These are phyloP conservation scores for Scaptomyza cyrtandrae DNA, from an alignment of 2,888 invertebrate species.

Conservation along the genomic window DNA sequence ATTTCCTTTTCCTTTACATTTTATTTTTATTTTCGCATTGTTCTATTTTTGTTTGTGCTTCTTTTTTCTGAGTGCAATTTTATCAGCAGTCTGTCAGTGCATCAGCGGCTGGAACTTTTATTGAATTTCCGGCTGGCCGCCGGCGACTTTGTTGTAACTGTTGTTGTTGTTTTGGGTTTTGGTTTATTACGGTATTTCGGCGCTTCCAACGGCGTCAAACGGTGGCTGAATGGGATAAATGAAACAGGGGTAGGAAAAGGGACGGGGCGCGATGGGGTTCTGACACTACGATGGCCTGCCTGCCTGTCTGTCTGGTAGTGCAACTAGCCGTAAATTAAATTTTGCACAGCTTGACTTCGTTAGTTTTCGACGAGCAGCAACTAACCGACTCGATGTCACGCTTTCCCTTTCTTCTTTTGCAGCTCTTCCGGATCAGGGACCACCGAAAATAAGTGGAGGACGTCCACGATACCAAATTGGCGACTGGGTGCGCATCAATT, in stretches of 20 bases:
- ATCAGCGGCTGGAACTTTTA: conserved; percentile 78
- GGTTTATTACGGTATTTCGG: conserved; percentile 66
- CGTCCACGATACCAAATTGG: conserved; percentile 87
- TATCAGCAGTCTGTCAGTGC: conserved; percentile 69
- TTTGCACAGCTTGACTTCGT: conserved; percentile 56
- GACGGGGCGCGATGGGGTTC: neutral
- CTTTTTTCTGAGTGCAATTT: conserved; percentile 52
- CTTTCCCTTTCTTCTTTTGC: conserved; percentile 37
- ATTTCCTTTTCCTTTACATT: conserved; percentile 36
- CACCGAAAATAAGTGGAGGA: conserved; percentile 86
- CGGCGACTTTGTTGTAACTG: conserved; percentile 47
- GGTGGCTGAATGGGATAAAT: conserved; percentile 12
- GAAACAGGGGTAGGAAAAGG: neutral
- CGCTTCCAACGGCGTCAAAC: conserved; percentile 20
- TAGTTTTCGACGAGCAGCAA: conserved; percentile 26
- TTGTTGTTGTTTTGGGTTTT: conserved; percentile 35
- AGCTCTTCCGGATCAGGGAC: conserved; percentile 87
- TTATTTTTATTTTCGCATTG: conserved; percentile 43
- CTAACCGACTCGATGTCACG: conserved; percentile 41
- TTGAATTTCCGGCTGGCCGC: conserved; percentile 74
- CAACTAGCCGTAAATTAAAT: conserved; percentile 73
- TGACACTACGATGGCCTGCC: conserved; percentile 7
- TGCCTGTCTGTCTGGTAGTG: conserved; percentile 19
- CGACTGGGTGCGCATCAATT: conserved; percentile 87
- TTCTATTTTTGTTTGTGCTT: neutral